Evolutionary conservation across 1,140 invertebrate genomes (phyloP).

Genomic region (Drosophila mojavensis): DNA sequence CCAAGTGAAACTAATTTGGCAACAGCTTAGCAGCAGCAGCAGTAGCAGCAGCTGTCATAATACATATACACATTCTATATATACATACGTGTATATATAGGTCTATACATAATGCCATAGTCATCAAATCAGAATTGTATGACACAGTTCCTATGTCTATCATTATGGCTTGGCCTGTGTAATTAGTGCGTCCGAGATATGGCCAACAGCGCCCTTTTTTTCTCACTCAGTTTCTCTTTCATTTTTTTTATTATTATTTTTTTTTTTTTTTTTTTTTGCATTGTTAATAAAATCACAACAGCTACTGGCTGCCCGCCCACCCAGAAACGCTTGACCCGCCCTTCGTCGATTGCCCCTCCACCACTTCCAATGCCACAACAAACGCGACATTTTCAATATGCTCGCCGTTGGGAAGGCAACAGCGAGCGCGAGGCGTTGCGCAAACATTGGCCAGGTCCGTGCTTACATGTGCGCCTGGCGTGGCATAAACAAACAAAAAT

Average conservation of each 20-base stretch:
- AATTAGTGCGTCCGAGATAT: slow-evolving; percentile 24
- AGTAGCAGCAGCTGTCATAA: slow-evolving; percentile 24
- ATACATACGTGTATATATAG: no score
- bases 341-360: neutral
- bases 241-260: no score
- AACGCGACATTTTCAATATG: slow-evolving; percentile 52
- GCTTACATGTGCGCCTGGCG: slow-evolving; percentile 49
- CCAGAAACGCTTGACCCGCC: neutral
- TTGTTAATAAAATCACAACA: slow-evolving; percentile 42
- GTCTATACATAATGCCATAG: neutral
- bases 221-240: neutral
- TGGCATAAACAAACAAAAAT: slow-evolving; percentile 73
- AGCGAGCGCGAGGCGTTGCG: slow-evolving; percentile 33
- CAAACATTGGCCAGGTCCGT: slow-evolving; percentile 45
- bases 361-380: slow-evolving; percentile 1
- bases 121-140: neutral
- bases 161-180: slow-evolving; percentile 11
- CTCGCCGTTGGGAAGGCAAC: neutral
- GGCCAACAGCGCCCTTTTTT: neutral
- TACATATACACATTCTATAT: neutral
- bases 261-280: slow-evolving; percentile 9
- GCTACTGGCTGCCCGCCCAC: neutral
- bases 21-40: slow-evolving; percentile 11
- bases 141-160: slow-evolving; percentile 4
- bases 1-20: slow-evolving; percentile 41